phyloP scores from a whole-genome alignment of 1,140 invertebrate species.

The Archivesica marissinica region DNA sequence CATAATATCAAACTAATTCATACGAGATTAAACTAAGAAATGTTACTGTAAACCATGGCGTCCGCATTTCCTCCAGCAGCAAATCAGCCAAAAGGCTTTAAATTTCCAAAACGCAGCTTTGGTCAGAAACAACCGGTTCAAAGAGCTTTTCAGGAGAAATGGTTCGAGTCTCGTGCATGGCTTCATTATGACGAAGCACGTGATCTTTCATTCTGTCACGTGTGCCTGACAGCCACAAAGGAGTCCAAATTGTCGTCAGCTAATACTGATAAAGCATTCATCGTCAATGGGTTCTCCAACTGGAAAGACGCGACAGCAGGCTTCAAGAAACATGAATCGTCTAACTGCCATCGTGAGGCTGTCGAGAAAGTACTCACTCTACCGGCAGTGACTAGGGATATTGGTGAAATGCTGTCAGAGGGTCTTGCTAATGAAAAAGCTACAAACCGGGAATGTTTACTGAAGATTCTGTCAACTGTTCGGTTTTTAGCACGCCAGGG shows the following conservation, averaged over 20 bases:
- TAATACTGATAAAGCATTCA: constrained; percentile 4
- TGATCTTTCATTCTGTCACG: constrained; percentile 18
- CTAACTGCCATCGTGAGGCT: constrained; percentile 8
- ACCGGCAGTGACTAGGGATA: constrained; percentile 1
- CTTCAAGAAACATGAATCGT: constrained; percentile 21
- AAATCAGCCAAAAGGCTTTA: too few species aligned
- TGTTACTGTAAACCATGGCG: too few species aligned
- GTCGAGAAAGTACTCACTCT: background rate
- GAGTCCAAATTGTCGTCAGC: background rate
- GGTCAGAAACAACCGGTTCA: too few species aligned
- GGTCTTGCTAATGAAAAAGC: background rate
- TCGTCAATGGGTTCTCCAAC: constrained; percentile 24
- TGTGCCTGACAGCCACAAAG: background rate
- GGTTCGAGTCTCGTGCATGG: too few species aligned
- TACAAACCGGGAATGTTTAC: background rate
- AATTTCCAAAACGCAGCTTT: too few species aligned
- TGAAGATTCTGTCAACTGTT: background rate
- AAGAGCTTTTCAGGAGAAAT: too few species aligned
- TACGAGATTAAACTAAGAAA: too few species aligned
- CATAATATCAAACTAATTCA: too few species aligned
- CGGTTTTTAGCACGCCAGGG: constrained; percentile 21
- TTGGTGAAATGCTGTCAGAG: constrained; percentile 32
- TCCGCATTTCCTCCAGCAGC: too few species aligned
- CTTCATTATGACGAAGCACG: too few species aligned
- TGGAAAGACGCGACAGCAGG: constrained; percentile 19